phyloP scores from a whole-genome alignment of 2,888 invertebrate species.

The Meliscaeva auricollis region DNA sequence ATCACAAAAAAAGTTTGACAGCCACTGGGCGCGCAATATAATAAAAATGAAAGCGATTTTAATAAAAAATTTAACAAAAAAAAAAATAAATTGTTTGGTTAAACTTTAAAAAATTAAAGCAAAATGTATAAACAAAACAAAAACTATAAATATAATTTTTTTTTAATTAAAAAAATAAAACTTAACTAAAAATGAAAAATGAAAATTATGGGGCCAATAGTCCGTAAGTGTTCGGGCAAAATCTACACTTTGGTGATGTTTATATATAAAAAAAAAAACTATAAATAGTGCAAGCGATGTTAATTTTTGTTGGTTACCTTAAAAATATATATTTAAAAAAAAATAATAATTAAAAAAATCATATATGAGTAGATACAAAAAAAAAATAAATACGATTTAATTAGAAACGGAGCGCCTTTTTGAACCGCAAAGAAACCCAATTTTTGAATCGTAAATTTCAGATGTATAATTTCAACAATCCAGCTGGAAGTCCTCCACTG shows the following conservation, averaged over 20 bases:
- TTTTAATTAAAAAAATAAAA: constrained; percentile 46
- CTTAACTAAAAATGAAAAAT: constrained; percentile 65
- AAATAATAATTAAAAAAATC: constrained; percentile 53
- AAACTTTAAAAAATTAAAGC: constrained; percentile 47
- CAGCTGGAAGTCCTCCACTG: constrained; percentile 83
- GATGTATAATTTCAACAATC: constrained; percentile 84
- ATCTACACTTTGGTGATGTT: constrained; percentile 83
- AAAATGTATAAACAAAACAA: constrained; percentile 65
- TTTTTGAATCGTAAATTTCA: constrained; percentile 84
- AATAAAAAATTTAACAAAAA: constrained; percentile 45
- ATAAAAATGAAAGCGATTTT: constrained; percentile 67
- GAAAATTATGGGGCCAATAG: constrained; percentile 83
- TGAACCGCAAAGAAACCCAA: constrained; percentile 76
- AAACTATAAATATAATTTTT: constrained; percentile 70
- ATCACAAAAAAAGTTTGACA: constrained; percentile 59
- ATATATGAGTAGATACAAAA: constrained; percentile 76
- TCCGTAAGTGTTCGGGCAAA: constrained; percentile 85
- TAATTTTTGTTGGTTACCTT: constrained; percentile 76
- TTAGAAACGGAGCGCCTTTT: constrained; percentile 76
- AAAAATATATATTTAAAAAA: constrained; percentile 52
- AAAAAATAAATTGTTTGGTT: constrained; percentile 67
- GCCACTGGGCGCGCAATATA: constrained; percentile 58
- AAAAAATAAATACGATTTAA: constrained; percentile 75
- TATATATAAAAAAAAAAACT: constrained; percentile 73
- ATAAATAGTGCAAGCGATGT: constrained; percentile 76